Conservation (phyloP, 2,888 invertebrate genomes). For the Macrosoma leucophasiata region DNA sequence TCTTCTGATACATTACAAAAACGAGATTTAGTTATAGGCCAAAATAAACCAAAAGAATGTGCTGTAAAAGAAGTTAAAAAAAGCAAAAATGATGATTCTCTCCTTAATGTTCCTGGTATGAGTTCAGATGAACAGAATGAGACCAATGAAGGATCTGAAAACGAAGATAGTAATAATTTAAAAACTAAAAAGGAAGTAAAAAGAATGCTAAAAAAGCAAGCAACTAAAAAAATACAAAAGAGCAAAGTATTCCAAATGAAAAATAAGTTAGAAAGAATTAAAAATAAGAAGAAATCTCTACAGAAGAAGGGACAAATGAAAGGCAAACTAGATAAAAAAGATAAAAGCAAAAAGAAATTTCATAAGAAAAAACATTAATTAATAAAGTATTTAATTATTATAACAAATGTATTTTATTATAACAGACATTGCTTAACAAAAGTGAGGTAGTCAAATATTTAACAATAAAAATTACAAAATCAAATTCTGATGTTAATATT, state of each 20-base stretch:
- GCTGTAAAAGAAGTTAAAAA: conserved; percentile 28
- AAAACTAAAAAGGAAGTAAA: conserved; percentile 81
- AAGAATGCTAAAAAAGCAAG: conserved; percentile 80
- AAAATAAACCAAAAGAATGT: conserved; percentile 72
- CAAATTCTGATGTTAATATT: too few species aligned
- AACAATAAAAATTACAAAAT: too few species aligned
- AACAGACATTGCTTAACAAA: conserved; percentile 15
- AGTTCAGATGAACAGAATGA: conserved; percentile 45
- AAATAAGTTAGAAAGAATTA: conserved; percentile 80
- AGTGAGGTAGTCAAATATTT: conserved; percentile 13
- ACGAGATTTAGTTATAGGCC: conserved; percentile 82
- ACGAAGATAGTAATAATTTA: conserved; percentile 41
- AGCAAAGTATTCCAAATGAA: conserved; percentile 87
- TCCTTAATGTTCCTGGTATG: conserved; percentile 52
- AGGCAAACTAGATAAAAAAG: conserved; percentile 44
- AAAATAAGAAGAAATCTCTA: conserved; percentile 80
- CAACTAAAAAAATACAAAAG: conserved; percentile 82
- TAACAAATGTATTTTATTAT: conserved; percentile 14
- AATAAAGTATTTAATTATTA: conserved; percentile 12
- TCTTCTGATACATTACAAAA: conserved; percentile 82
- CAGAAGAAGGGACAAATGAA: conserved; percentile 55
- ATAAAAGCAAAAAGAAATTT: conserved; percentile 54
- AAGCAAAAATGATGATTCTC: conserved; percentile 30
- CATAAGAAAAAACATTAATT: conserved; percentile 55
- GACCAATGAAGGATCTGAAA: conserved; percentile 37